A percentile compares a stretch with the other conserved stretches of the same genome.
These are phyloP conservation scores for Microplitis mediator DNA, from an alignment of 1,140 invertebrate genomes.

Conservation along the genomic window DNA sequence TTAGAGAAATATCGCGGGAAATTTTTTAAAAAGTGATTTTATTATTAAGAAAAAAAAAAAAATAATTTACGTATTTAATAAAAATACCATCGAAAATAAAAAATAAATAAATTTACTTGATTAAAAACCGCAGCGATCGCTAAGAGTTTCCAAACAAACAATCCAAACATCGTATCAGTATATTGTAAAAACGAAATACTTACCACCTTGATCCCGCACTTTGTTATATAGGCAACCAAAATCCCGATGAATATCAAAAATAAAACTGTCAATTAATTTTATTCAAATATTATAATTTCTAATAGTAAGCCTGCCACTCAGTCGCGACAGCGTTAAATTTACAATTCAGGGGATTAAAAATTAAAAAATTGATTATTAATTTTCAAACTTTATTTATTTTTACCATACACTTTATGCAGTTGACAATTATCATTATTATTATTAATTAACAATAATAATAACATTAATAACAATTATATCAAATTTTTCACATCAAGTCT, in stretches of 20 bases:
- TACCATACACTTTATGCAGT: no score
- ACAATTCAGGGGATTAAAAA: neutral
- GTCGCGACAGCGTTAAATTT: neutral
- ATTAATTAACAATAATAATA: no score
- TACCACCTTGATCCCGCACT: neutral
- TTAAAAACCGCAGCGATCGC: neutral
- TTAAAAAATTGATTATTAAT: no score
- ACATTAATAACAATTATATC: no score
- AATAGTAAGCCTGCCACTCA: constrained; percentile 5
- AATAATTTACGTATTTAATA: no score
- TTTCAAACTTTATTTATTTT: no score
- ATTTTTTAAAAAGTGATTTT: no score
- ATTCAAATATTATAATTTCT: neutral
- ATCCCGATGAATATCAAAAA: neutral
- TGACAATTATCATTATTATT: no score
- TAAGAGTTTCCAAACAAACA: neutral
- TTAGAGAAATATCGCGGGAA: no score
- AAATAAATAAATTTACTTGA: neutral
- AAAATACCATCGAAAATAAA: neutral
- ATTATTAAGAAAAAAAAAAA: no score
- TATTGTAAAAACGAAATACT: neutral
- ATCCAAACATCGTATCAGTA: neutral
- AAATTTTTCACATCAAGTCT: no score
- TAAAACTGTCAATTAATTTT: neutral
- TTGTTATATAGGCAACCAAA: constrained; percentile 5